Evolutionary conservation across 2,888 invertebrate species (phyloP), one percentile per base, ranked within the genome.

Genomic region (Perizoma affinitatum): DNA sequence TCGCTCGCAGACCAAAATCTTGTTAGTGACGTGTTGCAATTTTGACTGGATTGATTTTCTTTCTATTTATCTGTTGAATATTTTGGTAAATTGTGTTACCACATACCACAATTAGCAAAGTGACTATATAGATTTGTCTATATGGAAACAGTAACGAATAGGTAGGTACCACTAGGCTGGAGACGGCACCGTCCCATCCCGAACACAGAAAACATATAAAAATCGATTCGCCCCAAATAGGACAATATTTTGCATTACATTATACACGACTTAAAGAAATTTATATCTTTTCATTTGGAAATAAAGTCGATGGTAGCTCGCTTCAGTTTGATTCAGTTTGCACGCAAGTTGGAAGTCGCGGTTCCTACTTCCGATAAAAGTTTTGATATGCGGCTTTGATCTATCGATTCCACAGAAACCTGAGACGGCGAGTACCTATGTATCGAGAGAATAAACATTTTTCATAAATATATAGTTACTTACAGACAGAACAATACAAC

Each of bases 211-310:
- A 81, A 74, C 70, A 61, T 66, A 73, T 71, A 78, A 76, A 80
- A 83, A 86, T 86, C 84, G 84, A 87, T 83, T 69, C 53, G 51
- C 35, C 68, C 64, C 64, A 82, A 82, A 79, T 81, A 71, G 80
- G 78, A 82, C 80, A 73, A 65, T 74, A 73, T 72, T 74, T 73
- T 72, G 72, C 75, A 74, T 73, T 56, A 61, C 58, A 69, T 68
- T 70, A 64, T 41, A 54, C 50, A 61, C 54, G 43, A 43, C 35
- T 49, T 51, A 63, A 47, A 56, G 55, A 54, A 68, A 60, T 58
- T 65, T 62, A 50, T 54, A 50, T 60, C 54, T 41, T 69, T 59
- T 51, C n/a, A 6, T 51, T 49, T 44, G 11, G 61, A 50, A 54
- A 60, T 67, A 68, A 56, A 66, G 67, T 49, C 46, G 50, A 65